Evolutionary conservation across 2,888 invertebrate species (phyloP).

Genomic region (Anticlea derivata): DNA sequence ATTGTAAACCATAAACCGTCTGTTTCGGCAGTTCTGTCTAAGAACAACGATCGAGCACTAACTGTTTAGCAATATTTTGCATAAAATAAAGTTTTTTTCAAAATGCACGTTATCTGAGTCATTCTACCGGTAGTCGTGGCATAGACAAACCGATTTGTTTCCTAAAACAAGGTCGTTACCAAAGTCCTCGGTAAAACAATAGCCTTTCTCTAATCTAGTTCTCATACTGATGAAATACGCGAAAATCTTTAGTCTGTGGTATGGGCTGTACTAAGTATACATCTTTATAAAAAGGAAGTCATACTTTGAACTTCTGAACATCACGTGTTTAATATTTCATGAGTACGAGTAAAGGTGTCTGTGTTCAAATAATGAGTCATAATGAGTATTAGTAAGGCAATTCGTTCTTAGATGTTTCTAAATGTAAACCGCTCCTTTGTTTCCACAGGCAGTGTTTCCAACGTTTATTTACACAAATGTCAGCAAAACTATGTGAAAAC

Average conservation of each 20-base stretch:
- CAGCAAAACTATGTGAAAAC: conserved; percentile 63
- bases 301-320: too few species aligned
- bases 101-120: not conserved
- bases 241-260: conserved; percentile 17
- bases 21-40: too few species aligned
- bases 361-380: conserved; percentile 50
- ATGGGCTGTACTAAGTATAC: too few species aligned
- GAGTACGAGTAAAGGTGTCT: conserved; percentile 44
- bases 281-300: too few species aligned
- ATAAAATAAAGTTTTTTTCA: too few species aligned
- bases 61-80: too few species aligned
- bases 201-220: conserved; percentile 34
- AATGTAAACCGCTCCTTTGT: conserved; percentile 65
- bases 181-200: conserved; percentile 43
- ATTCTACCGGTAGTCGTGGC: conserved; percentile 28
- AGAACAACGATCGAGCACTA: too few species aligned
- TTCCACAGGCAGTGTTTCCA: conserved; percentile 58
- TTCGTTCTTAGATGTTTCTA: conserved; percentile 51
- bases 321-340: conserved; percentile 9
- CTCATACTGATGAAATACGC: conserved; percentile 29
- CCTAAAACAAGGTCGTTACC: conserved; percentile 43
- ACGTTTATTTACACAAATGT: conserved; percentile 73
- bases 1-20: too few species aligned
- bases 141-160: conserved; percentile 43
- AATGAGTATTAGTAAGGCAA: conserved; percentile 53